A percentile compares a stretch with the other conserved stretches of the same genome.
These are phyloP conservation scores for Caenorhabditis uteleia DNA, from an alignment of 2,888 invertebrate species.

Conservation along the genomic window DNA sequence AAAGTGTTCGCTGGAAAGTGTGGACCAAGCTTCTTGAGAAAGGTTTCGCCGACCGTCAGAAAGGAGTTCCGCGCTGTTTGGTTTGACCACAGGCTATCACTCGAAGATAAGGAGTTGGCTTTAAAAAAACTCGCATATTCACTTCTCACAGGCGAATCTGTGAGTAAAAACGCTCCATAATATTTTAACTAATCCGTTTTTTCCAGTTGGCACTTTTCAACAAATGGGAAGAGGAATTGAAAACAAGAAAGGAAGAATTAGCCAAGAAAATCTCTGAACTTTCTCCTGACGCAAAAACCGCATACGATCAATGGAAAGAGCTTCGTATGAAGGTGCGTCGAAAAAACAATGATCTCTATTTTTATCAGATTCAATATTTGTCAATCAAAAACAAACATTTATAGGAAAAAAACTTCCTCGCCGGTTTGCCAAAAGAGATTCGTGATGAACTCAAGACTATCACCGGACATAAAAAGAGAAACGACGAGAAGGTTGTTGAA, in stretches of 20 bases:
- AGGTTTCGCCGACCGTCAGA: constrained; percentile 50
- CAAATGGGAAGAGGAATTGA: constrained; percentile 64
- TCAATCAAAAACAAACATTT: neutral
- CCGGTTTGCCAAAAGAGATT: constrained; percentile 58
- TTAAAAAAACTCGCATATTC: constrained; percentile 64
- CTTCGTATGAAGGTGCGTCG: constrained; percentile 58
- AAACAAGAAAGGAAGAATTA: constrained; percentile 55
- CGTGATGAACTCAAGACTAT: constrained; percentile 58
- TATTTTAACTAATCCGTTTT: no score
- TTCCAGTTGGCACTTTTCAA: constrained; percentile 63
- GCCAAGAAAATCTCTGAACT: constrained; percentile 53
- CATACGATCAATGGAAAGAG: constrained; percentile 63
- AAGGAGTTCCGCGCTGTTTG: constrained; percentile 63
- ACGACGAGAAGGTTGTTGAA: neutral
- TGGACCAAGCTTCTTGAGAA: constrained; percentile 63
- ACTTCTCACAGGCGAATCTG: constrained; percentile 60
- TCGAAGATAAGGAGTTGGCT: constrained; percentile 61
- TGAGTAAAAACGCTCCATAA: constrained; percentile 18
- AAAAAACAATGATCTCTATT: neutral
- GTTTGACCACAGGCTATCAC: constrained; percentile 58
- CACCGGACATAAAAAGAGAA: constrained; percentile 17
- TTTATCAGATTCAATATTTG: no score
- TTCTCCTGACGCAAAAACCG: constrained; percentile 60
- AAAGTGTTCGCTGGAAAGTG: constrained; percentile 64
- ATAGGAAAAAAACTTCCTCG: constrained; percentile 59